phyloP scores from a whole-genome alignment of 2,797 vertebrate species.

The Lepidocolaptes lacrymiger region DNA sequence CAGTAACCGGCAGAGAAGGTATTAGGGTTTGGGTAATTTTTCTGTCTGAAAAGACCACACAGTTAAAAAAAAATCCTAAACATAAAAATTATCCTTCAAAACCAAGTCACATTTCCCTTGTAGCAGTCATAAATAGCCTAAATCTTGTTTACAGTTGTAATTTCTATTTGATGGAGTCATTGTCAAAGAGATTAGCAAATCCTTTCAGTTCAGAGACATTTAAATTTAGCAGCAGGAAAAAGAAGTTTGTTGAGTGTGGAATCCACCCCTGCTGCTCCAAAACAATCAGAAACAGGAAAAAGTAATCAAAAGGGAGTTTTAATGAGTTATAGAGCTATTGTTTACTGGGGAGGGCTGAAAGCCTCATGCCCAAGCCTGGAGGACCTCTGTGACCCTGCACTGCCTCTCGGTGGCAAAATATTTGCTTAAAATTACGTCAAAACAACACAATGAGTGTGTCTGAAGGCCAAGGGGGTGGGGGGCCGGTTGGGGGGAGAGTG shows the following conservation, averaged over 20 bases:
- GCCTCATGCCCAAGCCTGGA: conserved; percentile 42
- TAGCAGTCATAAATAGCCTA: neutral
- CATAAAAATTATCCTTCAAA: neutral
- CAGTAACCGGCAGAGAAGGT: neutral
- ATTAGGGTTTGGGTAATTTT: neutral
- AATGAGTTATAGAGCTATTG: conserved; percentile 86
- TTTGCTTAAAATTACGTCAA: conserved; percentile 76
- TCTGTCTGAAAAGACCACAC: neutral
- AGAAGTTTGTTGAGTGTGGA: conserved; percentile 79
- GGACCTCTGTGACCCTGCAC: conserved; percentile 72
- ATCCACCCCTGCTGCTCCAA: conserved; percentile 78
- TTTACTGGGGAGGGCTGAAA: conserved; percentile 75
- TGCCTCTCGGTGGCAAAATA: conserved; percentile 74
- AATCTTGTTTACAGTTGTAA: conserved; percentile 38
- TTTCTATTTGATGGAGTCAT: conserved; percentile 1
- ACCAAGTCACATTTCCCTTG: neutral
- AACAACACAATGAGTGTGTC: conserved; percentile 72
- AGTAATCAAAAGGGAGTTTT: conserved; percentile 86
- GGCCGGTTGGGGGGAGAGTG: too few relatives aligned
- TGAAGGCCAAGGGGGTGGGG: conserved; percentile 27
- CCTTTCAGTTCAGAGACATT: conserved; percentile 70
- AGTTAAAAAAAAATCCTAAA: neutral
- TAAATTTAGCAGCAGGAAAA: conserved; percentile 82
- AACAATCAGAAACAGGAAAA: conserved; percentile 91
- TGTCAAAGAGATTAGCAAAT: conserved; percentile 10